These are phyloP conservation scores for Stercorarius parasiticus DNA, from an alignment of 2,113 vertebrate species.

Conservation along the genomic window DNA sequence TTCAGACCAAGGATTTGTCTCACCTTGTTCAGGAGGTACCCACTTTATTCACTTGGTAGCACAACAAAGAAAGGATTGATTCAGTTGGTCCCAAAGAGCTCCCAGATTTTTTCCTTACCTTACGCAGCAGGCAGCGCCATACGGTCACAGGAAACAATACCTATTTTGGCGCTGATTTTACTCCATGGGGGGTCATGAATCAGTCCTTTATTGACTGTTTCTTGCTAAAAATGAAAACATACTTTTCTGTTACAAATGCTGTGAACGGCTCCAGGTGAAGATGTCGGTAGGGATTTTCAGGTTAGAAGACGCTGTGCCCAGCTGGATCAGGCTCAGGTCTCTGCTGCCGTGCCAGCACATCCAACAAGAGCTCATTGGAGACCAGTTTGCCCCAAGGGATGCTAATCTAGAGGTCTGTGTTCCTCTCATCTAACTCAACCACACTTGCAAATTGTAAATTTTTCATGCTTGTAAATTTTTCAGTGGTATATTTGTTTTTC, in stretches of 20 bases:
- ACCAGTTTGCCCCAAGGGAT: neutral
- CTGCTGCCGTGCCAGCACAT: neutral
- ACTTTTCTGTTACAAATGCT: neutral
- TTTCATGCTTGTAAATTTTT: neutral
- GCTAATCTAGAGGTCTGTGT: neutral
- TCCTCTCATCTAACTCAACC: neutral
- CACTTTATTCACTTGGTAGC: neutral
- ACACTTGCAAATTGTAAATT: neutral
- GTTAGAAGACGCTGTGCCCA: neutral
- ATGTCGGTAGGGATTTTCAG: neutral
- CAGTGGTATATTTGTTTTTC: neutral
- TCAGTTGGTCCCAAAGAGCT: neutral
- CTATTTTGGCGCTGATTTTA: neutral
- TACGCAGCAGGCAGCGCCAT: neutral
- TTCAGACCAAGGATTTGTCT: neutral
- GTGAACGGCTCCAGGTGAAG: neutral
- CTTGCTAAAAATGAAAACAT: neutral
- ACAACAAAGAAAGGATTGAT: neutral
- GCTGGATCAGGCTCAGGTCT: neutral
- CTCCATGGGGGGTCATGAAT: neutral
- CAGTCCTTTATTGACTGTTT: neutral
- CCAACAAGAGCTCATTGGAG: neutral
- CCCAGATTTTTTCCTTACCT: neutral
- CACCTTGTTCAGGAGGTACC: neutral
- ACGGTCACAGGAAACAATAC: neutral